Conservation (phyloP, 2,113 vertebrate genomes). For the Phylloscopus trochiloides region DNA sequence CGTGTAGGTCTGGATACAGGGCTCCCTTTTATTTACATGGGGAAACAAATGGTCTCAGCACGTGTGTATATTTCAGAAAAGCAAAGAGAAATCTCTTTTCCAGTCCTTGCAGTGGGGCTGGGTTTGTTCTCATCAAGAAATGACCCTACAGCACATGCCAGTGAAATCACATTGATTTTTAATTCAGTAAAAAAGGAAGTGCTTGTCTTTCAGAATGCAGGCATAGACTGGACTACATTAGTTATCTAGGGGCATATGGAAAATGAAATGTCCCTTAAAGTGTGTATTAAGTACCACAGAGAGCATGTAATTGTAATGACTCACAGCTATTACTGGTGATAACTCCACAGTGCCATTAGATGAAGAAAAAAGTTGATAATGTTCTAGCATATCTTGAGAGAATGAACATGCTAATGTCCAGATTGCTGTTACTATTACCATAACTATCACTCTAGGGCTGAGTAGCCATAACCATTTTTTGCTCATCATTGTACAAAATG, state of each 20-base stretch:
- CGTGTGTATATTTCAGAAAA: not conserved
- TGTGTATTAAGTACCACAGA: not conserved
- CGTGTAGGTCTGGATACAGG: not conserved
- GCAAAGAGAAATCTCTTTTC: not conserved
- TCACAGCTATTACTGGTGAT: not conserved
- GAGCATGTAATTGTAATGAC: not conserved
- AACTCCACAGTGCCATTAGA: not conserved
- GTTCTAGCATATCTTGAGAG: not conserved
- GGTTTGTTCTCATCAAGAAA: not conserved
- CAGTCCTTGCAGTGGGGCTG: not conserved
- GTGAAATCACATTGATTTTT: not conserved
- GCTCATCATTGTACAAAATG: not conserved
- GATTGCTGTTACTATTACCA: not conserved
- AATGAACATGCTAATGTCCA: not conserved
- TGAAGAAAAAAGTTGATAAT: not conserved
- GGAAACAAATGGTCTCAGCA: not conserved
- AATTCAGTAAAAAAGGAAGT: not conserved
- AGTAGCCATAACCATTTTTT: not conserved
- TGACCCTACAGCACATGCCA: not conserved
- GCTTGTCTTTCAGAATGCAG: not conserved
- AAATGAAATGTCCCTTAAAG: conserved; percentile 2
- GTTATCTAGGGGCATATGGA: not conserved
- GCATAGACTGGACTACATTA: not conserved
- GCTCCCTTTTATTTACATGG: not conserved
- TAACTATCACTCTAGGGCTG: not conserved